phyloP scores from a whole-genome alignment of 1,140 invertebrate species.

The Aphaenogaster ashmeadi region DNA sequence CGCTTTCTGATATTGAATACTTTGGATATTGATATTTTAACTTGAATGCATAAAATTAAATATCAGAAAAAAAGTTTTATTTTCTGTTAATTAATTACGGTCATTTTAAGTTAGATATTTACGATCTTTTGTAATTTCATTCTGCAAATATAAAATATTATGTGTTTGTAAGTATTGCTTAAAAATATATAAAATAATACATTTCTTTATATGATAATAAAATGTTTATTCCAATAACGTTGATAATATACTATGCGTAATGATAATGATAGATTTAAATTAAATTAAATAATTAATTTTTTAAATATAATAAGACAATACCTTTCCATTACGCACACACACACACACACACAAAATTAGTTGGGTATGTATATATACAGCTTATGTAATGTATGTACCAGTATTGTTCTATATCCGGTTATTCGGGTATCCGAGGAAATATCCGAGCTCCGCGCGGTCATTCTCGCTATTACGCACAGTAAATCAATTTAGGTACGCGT shows the following conservation, averaged over 20 bases:
- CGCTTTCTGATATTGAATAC: background rate
- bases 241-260: background rate
- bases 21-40: background rate
- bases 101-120: background rate
- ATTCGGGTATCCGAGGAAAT: constrained; percentile 19
- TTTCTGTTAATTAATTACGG: background rate
- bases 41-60: background rate
- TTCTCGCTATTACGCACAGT: constrained; percentile 22
- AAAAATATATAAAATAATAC: background rate
- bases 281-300: constrained; percentile 15
- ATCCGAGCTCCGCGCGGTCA: background rate
- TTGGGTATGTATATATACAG: background rate
- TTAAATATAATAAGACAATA: background rate
- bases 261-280: background rate
- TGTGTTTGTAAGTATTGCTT: background rate
- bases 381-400: background rate
- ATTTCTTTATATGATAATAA: background rate
- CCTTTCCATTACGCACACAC: background rate
- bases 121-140: background rate
- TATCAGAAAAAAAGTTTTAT: background rate
- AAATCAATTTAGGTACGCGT: constrained; percentile 47
- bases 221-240: background rate
- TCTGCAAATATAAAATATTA: background rate
- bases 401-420: constrained; percentile 10
- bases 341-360: too few relatives aligned